Evolutionary conservation across 1,140 invertebrate species (phyloP), one percentile per base, ranked within the genome.

Genomic region (Drosophila mayri): DNA sequence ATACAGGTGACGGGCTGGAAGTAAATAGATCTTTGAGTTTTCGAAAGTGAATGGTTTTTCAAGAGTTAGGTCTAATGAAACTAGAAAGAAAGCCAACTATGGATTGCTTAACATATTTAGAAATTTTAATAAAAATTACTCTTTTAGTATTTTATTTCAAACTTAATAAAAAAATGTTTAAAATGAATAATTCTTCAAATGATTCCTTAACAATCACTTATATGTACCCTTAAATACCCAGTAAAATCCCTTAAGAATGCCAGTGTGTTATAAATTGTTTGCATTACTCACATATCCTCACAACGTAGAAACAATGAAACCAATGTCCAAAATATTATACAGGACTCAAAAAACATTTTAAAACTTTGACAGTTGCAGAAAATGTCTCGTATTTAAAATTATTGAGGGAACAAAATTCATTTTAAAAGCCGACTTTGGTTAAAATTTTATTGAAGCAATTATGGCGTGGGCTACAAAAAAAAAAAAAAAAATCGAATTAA

Each of bases 301-400:
- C n/a, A 59, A 1, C 55, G n/a, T 16, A 20, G 55, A 0, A 44
- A 16, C 30, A 59, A 30, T n/a, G 9, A 30, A 2, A 44, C 4
- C 1, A 30, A 1, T 14, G 9, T 44, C 38, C 38, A 59, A 28
- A 59, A 59, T 44, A 59, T 30, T 30, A 30, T 9, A 43, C 55
- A 59, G 11, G n/a, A 44, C 18, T 59, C 38, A 12, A 44, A 16
- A 44, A 59, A 44, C 55, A 43, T 59, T 20, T 44, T 44, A 20
- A 20, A 3, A 12, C 14, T 18, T 25, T 58, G 55, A 58, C 55
- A 44, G 3, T 16, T 10, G 18, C 9, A 14, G 25, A 25, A 28
- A 58, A n/a, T 25, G 50, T 14, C 6, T 4, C 8, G 28, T 20
- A 14, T 18, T 18, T 6, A 30, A 58, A 43, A 16, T 35, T 10